Evolutionary conservation across 2,113 vertebrate genomes (phyloP).

Genomic region (Lota lota): DNA sequence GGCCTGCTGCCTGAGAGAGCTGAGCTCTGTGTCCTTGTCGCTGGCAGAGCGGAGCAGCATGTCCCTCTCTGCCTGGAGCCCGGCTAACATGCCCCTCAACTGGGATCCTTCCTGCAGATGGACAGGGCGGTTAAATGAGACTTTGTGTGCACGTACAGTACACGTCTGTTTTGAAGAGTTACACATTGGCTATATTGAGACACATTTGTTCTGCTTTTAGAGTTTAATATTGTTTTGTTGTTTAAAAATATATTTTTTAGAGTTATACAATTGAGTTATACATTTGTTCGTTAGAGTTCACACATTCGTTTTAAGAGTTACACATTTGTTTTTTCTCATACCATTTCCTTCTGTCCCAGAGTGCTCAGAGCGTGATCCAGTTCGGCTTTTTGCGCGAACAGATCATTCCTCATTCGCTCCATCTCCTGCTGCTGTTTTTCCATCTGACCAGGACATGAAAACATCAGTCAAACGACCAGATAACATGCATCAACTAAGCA

Average conservation of each 20-base stretch:
- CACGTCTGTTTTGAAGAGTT: too few relatives aligned
- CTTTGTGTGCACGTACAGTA: neutral
- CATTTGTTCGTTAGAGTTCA: neutral
- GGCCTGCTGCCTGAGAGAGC: slow-evolving; percentile 59
- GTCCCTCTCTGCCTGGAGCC: slow-evolving; percentile 76
- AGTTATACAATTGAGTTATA: neutral
- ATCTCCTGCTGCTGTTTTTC: slow-evolving; percentile 55
- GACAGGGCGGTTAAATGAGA: too few relatives aligned
- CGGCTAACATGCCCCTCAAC: slow-evolving; percentile 51
- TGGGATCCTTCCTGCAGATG: slow-evolving; percentile 64
- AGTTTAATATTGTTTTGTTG: too few relatives aligned
- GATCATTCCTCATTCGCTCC: slow-evolving; percentile 54
- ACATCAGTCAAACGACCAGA: neutral
- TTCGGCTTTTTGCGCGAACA: slow-evolving; percentile 59
- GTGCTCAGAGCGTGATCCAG: slow-evolving; percentile 43
- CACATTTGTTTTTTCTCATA: slow-evolving; percentile 15
- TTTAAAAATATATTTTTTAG: neutral
- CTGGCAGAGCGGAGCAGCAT: slow-evolving; percentile 46
- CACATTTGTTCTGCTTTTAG: too few relatives aligned
- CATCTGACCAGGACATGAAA: slow-evolving; percentile 29
- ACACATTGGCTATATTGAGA: neutral
- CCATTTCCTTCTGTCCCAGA: slow-evolving; percentile 64
- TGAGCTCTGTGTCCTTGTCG: slow-evolving; percentile 63
- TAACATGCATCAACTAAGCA: too few relatives aligned
- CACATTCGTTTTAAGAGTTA: too few relatives aligned